Evolutionary conservation across 2,113 vertebrate genomes (phyloP).

Genomic region (Chlamydotis undulata): DNA sequence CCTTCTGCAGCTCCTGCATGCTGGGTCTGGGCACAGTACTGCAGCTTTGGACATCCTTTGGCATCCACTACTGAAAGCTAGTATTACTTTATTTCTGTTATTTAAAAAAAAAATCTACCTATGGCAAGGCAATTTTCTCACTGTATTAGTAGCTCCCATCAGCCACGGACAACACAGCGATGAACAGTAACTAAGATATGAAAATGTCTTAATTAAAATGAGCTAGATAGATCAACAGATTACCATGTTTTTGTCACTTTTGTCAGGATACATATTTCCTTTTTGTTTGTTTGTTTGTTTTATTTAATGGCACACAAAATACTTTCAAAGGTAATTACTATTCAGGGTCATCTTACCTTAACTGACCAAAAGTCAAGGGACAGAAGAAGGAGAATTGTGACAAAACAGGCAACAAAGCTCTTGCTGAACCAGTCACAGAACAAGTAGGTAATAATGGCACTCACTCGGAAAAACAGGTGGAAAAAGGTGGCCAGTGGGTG

Average conservation of each 20-base stretch:
- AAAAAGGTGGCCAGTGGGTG: conserved; percentile 90
- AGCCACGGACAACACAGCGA: not conserved
- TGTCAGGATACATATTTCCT: not conserved
- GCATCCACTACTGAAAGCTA: not conserved
- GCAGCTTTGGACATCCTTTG: not conserved
- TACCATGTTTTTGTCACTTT: not conserved
- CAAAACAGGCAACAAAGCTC: conserved; percentile 88
- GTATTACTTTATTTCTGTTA: not conserved
- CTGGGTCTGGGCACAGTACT: not conserved
- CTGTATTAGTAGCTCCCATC: not conserved
- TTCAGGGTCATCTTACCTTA: conserved; percentile 79
- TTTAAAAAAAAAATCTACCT: not conserved
- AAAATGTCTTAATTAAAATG: not conserved
- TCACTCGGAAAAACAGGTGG: conserved; percentile 90
- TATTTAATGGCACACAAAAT: not conserved
- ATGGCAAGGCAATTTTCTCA: not conserved
- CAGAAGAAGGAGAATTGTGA: conserved; percentile 88
- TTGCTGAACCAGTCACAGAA: conserved; percentile 88
- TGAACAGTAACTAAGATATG: not conserved
- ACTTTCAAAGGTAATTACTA: not conserved
- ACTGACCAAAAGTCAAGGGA: conserved; percentile 96
- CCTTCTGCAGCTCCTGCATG: not conserved
- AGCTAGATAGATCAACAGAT: not conserved
- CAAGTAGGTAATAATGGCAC: conserved; percentile 83
- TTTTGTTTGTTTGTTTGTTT: not conserved